phyloP scores from a whole-genome alignment of 2,797 vertebrate species.

The Poecilia velifera region DNA sequence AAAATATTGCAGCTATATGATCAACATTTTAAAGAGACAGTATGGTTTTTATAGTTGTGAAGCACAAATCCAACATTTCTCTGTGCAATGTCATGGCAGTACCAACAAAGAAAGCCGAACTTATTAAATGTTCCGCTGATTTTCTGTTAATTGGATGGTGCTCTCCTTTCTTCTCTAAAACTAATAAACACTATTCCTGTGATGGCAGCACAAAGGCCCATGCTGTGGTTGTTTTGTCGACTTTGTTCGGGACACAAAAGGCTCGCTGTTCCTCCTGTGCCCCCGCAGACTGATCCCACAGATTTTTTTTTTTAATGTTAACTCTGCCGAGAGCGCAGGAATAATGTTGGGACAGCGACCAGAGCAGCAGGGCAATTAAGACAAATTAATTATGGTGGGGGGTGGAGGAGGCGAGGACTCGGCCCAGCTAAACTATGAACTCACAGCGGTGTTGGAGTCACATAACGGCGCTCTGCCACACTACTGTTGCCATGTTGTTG shows the following conservation, averaged over 20 bases:
- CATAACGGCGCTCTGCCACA: slow-evolving; percentile 30
- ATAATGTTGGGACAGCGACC: slow-evolving; percentile 72
- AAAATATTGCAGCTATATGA: not conserved
- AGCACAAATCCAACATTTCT: slow-evolving; percentile 6
- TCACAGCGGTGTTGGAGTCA: slow-evolving; percentile 52
- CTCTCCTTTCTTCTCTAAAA: slow-evolving; percentile 43
- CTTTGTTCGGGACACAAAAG: slow-evolving; percentile 75
- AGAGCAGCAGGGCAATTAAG: slow-evolving; percentile 80
- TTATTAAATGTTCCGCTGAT: slow-evolving; percentile 17
- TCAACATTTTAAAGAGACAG: not conserved
- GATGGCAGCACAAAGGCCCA: slow-evolving; percentile 71
- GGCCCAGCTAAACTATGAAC: slow-evolving; percentile 50
- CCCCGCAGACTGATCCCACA: slow-evolving; percentile 56
- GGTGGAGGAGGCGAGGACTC: slow-evolving; percentile 6
- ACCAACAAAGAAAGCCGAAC: slow-evolving; percentile 1
- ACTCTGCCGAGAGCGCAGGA: slow-evolving; percentile 71
- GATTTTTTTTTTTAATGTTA: slow-evolving; percentile 54
- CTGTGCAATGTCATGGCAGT: not conserved
- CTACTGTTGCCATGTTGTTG: slow-evolving; percentile 67
- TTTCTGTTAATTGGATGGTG: slow-evolving; percentile 33
- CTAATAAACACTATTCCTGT: slow-evolving; percentile 70
- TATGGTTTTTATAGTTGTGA: not conserved
- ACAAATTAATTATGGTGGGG: slow-evolving; percentile 77
- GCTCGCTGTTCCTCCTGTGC: slow-evolving; percentile 54
- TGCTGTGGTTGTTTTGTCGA: slow-evolving; percentile 72